These are phyloP conservation scores for Hecatera dysodea DNA, from an alignment of 2,888 invertebrate species.

Conservation along the genomic window DNA sequence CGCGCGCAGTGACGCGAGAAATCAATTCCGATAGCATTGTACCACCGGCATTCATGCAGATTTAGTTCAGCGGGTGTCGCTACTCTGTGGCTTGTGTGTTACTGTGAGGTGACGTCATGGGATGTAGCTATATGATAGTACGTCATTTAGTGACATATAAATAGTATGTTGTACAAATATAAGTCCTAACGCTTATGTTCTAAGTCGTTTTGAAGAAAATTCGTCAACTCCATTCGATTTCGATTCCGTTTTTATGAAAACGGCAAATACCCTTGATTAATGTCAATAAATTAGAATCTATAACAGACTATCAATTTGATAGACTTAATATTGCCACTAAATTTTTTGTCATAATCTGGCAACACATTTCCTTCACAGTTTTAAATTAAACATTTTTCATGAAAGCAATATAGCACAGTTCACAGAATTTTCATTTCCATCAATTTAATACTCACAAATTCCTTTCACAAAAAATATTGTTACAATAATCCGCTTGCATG, in stretches of 20 bases:
- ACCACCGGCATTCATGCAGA: constrained; percentile 22
- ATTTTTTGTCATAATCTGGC: neutral
- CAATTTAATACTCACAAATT: constrained; percentile 1
- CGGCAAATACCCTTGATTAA: no score
- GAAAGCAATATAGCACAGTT: neutral
- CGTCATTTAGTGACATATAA: neutral
- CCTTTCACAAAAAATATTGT: neutral
- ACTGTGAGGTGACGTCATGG: neutral
- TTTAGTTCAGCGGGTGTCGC: neutral
- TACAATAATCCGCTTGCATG: neutral
- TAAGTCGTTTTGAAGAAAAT: no score
- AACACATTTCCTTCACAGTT: neutral
- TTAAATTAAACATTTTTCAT: neutral
- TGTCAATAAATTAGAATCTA: neutral
- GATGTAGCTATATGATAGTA: neutral
- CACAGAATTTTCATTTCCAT: neutral
- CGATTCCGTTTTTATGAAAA: no score
- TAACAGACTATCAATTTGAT: neutral
- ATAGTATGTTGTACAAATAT: neutral
- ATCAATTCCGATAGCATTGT: constrained; percentile 53
- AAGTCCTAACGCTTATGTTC: neutral
- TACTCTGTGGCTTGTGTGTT: constrained; percentile 9
- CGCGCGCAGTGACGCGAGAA: constrained; percentile 45
- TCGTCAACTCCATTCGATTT: no score
- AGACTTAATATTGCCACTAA: neutral